Evolutionary conservation across 2,888 invertebrate genomes (phyloP).

Genomic region (Branchipolynoe longqiensis): DNA sequence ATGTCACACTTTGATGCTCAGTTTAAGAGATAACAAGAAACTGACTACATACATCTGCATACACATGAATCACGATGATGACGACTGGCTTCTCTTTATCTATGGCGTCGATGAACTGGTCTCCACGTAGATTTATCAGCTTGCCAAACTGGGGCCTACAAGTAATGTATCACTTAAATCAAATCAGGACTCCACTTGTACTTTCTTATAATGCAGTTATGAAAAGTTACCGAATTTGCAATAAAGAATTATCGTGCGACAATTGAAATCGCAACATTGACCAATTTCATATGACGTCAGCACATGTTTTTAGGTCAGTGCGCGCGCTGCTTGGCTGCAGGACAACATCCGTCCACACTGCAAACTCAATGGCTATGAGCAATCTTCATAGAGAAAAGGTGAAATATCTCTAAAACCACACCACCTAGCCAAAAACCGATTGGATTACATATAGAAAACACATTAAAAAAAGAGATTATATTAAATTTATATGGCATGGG

Average conservation of each 20-base stretch:
- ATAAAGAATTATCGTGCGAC: background rate
- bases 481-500: too few relatives aligned
- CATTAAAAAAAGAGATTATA: too few relatives aligned
- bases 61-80: constrained; percentile 93
- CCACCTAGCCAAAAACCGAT: too few relatives aligned
- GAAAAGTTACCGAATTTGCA: background rate
- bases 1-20: too few relatives aligned
- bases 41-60: constrained; percentile 85
- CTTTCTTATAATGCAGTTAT: background rate
- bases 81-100: constrained; percentile 93
- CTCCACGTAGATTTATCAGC: constrained; percentile 88
- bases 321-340: too few relatives aligned
- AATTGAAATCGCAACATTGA: background rate
- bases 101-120: constrained; percentile 91
- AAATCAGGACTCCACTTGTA: background rate
- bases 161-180: background rate
- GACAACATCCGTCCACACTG: too few relatives aligned
- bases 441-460: too few relatives aligned
- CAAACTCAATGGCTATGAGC: too few relatives aligned
- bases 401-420: too few relatives aligned
- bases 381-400: too few relatives aligned
- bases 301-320: background rate
- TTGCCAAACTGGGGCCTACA: constrained; percentile 87
- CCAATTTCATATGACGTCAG: too few relatives aligned
- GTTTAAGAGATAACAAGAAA: too few relatives aligned